A percentile compares a stretch with the other conserved stretches of the same genome.
These are phyloP conservation scores for Rhynchopsitta pachyrhyncha DNA, from an alignment of 2,113 vertebrate species.

Conservation along the genomic window DNA sequence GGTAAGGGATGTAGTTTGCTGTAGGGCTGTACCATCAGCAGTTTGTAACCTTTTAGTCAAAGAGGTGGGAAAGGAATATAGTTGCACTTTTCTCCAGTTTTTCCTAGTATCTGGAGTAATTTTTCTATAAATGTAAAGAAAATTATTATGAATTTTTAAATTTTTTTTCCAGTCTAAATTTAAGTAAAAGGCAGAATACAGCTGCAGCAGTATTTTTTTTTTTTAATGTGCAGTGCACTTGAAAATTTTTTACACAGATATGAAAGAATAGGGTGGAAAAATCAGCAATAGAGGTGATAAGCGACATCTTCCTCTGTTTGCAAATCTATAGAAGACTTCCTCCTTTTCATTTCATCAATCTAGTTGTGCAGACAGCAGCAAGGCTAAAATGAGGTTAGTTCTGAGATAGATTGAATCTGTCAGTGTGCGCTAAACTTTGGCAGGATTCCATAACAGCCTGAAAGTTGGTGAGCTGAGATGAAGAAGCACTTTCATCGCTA, in stretches of 20 bases:
- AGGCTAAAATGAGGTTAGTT: slow-evolving; percentile 50
- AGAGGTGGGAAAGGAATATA: rapidly evolving
- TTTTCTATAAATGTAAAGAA: background rate
- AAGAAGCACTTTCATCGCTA: slow-evolving; percentile 17
- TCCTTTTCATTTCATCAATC: background rate
- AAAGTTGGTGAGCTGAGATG: slow-evolving; percentile 13
- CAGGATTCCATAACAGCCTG: slow-evolving; percentile 43
- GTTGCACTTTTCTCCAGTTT: background rate
- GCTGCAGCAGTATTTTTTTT: background rate
- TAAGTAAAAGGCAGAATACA: background rate
- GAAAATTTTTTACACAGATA: background rate
- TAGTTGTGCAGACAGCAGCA: slow-evolving; percentile 12
- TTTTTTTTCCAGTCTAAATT: background rate
- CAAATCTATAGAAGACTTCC: background rate
- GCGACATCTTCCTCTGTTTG: background rate
- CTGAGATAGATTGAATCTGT: slow-evolving; percentile 57
- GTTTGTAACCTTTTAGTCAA: background rate
- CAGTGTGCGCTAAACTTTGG: slow-evolving; percentile 42
- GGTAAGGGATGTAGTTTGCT: background rate
- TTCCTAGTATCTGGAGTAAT: background rate
- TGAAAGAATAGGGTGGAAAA: background rate
- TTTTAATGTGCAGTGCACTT: background rate
- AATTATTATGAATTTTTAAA: background rate
- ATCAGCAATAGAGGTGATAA: background rate
- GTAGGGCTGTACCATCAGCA: background rate